A percentile compares a stretch with the other conserved stretches of the same genome.
These are phyloP conservation scores for Pedionomus torquatus DNA, from an alignment of 2,113 vertebrate genomes.

Conservation along the genomic window DNA sequence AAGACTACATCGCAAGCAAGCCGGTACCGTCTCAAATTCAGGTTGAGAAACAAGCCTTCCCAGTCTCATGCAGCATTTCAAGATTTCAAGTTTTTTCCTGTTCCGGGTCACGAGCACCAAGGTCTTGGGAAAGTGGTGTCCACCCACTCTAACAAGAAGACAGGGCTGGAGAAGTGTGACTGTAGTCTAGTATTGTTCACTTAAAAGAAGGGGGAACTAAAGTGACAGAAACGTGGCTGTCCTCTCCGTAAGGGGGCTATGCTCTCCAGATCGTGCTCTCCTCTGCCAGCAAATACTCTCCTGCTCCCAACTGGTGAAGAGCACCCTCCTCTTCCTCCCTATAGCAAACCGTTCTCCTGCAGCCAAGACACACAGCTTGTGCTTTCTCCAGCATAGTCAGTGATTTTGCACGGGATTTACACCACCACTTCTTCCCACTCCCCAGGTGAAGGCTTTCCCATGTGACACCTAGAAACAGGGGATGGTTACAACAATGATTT, in stretches of 20 bases:
- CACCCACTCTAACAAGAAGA: background rate
- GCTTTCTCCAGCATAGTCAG: background rate
- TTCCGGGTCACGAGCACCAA: background rate
- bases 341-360: background rate
- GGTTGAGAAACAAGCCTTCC: background rate
- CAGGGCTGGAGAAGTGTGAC: background rate
- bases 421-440: background rate
- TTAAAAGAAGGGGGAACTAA: background rate
- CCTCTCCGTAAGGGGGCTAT: fast-evolving
- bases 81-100: background rate
- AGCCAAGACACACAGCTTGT: fast-evolving
- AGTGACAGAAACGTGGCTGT: fast-evolving
- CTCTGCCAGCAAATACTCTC: background rate
- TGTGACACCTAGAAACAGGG: conserved; percentile 43
- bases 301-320: background rate
- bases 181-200: fast-evolving
- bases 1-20: background rate
- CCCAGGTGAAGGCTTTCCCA: background rate
- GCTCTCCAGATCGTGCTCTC: background rate
- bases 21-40: background rate
- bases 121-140: background rate
- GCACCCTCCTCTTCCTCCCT: background rate
- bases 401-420: background rate
- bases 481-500: background rate
- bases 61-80: fast-evolving